Evolutionary conservation across 2,888 invertebrate genomes (phyloP), one percentile per base, ranked within the genome.

Genomic region (Drosophila niveifrons): DNA sequence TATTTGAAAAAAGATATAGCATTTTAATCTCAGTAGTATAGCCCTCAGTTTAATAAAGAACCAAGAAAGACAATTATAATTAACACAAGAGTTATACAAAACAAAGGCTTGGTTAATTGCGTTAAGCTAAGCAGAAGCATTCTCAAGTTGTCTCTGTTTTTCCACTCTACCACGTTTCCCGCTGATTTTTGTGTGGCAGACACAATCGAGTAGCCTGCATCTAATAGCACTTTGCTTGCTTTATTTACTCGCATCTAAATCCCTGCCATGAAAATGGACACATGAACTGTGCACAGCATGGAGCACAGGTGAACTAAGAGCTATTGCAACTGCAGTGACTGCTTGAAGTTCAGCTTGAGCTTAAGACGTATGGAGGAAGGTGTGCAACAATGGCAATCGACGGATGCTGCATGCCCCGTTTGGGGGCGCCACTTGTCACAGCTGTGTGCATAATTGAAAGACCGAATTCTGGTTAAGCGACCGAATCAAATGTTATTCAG

Each of bases 391-490:
- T 50, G 58, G 56, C 36, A 61, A 46, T 41, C 51, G 17, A 31
- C 10, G 17, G 44, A 28, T 48, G 36, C 17, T 10, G 29, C 23
- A 23, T 23, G 17, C 8, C 9, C 31, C 18, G 17, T 50, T 9
- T 10, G 9, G 23, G 31, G 28, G 51, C 11, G 28, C 18, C 15
- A 53, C 15, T 48, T 66, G 66, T 9, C 58, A 41, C 61, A 62
- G 56, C 58, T 79, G 76, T 75, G 79, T 65, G 75, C 66, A 75
- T 78, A 77, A 77, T 79, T 78, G 79, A 77, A 79, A 52, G 56
- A 28, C 58, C 18, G 46, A 41, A 55, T 50, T 61, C 34, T 47
- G 59, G 11, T 9, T 34, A 28, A 46, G 23, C 11, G 34, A 61
- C 34, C 53, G 63, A 69, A 76, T 74, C 76, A 69, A 78, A 78